Conservation (phyloP, 2,113 vertebrate genomes). For the Poeciliopsis retropinna region DNA sequence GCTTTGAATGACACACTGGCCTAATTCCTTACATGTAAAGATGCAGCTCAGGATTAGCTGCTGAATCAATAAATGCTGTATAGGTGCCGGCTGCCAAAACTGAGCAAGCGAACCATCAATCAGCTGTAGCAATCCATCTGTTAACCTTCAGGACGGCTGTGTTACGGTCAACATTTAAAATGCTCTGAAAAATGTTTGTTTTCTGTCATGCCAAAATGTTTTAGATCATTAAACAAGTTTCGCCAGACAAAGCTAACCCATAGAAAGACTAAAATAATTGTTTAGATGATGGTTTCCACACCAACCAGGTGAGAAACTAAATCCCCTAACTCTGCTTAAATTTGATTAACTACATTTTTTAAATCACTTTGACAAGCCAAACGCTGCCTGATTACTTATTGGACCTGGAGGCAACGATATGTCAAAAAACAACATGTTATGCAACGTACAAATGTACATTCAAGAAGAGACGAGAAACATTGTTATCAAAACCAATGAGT, state of each 20-base stretch:
- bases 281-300: too few species aligned
- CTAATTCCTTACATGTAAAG: constrained; percentile 43
- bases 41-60: constrained; percentile 36
- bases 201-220: too few species aligned
- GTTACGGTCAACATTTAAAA: neutral
- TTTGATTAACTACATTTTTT: too few species aligned
- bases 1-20: constrained; percentile 28
- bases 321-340: too few species aligned
- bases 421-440: too few species aligned
- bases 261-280: neutral
- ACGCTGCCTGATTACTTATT: too few species aligned
- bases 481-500: too few species aligned
- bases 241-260: neutral
- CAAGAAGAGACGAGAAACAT: neutral
- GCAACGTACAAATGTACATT: neutral
- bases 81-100: constrained; percentile 6
- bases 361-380: too few species aligned
- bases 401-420: too few species aligned
- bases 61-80: constrained; percentile 34
- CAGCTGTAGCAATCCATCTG: constrained; percentile 5
- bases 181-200: neutral
- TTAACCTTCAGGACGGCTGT: constrained; percentile 3
- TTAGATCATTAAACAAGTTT: too few species aligned
- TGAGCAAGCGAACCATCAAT: constrained; percentile 16
- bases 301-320: too few species aligned